These are phyloP conservation scores for Lymantria monacha DNA, from an alignment of 2,888 invertebrate species.

Conservation along the genomic window DNA sequence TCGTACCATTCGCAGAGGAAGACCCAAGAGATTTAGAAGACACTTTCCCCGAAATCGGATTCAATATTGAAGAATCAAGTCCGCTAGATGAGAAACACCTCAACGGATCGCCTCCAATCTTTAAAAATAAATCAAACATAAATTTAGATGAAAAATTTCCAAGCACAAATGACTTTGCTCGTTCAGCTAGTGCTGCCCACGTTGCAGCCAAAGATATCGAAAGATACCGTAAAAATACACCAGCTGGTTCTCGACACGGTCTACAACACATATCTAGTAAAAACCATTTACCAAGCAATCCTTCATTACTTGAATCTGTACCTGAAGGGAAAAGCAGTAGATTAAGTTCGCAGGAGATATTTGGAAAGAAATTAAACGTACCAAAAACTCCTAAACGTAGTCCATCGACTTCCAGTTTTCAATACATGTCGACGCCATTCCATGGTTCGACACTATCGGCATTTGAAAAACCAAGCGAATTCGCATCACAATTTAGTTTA, in stretches of 20 bases:
- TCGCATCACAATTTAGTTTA: constrained; percentile 89
- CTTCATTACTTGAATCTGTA: constrained; percentile 84
- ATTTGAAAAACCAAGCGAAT: constrained; percentile 89
- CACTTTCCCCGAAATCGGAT: constrained; percentile 45
- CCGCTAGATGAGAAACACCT: constrained; percentile 37
- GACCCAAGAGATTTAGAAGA: constrained; percentile 54
- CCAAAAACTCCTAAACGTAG: constrained; percentile 84
- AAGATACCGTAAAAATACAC: constrained; percentile 62
- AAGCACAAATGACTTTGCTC: constrained; percentile 65
- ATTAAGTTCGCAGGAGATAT: constrained; percentile 62
- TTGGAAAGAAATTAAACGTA: constrained; percentile 61
- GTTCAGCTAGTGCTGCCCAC: constrained; percentile 88
- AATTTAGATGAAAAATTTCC: constrained; percentile 47
- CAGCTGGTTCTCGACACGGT: constrained; percentile 61
- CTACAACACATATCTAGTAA: constrained; percentile 84
- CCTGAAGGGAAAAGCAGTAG: constrained; percentile 82
- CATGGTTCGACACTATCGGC: constrained; percentile 91
- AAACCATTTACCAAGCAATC: constrained; percentile 85
- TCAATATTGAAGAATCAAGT: constrained; percentile 54
- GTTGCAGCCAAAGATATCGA: constrained; percentile 74
- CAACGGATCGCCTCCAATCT: constrained; percentile 66
- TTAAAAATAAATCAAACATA: constrained; percentile 53
- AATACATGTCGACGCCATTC: constrained; percentile 92
- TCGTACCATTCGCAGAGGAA: constrained; percentile 67
- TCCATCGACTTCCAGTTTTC: constrained; percentile 91